Conservation (phyloP, 2,888 invertebrate species). For the Corbicula japonica region DNA sequence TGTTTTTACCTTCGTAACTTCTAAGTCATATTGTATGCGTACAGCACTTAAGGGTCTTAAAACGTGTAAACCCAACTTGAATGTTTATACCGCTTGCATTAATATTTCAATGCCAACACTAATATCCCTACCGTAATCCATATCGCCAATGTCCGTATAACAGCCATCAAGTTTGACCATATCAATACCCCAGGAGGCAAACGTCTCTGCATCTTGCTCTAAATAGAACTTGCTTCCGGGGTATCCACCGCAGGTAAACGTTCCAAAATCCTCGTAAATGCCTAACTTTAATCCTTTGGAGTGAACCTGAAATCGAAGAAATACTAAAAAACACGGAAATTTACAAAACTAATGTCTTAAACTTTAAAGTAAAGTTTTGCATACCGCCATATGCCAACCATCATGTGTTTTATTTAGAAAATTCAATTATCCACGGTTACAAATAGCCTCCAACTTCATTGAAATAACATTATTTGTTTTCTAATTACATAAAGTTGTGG, state of each 20-base stretch:
- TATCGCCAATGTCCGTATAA: slow-evolving; percentile 92
- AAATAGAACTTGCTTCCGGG: slow-evolving; percentile 96
- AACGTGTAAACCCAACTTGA: too few relatives aligned
- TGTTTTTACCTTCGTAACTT: too few relatives aligned
- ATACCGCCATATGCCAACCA: too few relatives aligned
- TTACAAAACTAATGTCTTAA: background rate
- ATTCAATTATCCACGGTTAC: too few relatives aligned
- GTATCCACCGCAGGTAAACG: slow-evolving; percentile 98
- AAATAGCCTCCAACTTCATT: too few relatives aligned
- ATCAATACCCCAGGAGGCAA: slow-evolving; percentile 97
- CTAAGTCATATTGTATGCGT: too few relatives aligned
- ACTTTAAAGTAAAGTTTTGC: too few relatives aligned
- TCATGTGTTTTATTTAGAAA: too few relatives aligned
- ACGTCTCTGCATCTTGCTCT: slow-evolving; percentile 95
- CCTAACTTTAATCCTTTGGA: slow-evolving; percentile 95
- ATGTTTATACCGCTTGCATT: too few relatives aligned
- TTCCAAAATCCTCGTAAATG: slow-evolving; percentile 99
- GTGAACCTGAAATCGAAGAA: slow-evolving; percentile 72
- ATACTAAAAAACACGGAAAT: background rate
- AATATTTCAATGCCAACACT: too few relatives aligned
- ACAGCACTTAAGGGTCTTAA: too few relatives aligned
- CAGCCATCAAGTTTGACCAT: slow-evolving; percentile 99
- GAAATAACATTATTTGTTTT: background rate
- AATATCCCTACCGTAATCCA: slow-evolving; percentile 83
- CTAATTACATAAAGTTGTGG: too few relatives aligned